Percentiles rank a stretch among this genome's conserved stretches.
These are phyloP conservation scores for Drosophila ironensis DNA, from an alignment of 1,140 invertebrate genomes.

Conservation along the genomic window DNA sequence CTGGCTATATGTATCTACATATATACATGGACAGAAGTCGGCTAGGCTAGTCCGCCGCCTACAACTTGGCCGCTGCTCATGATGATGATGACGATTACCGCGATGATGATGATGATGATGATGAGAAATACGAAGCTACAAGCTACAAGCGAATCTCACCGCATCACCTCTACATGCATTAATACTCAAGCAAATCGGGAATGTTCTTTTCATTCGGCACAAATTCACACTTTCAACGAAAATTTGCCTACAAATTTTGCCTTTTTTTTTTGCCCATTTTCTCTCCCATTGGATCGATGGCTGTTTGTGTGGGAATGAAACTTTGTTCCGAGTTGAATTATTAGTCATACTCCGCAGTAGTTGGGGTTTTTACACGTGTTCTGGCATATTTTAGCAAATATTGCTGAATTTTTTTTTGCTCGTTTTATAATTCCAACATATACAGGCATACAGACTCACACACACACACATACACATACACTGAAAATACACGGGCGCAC, in stretches of 20 bases:
- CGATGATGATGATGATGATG: constrained; percentile 50
- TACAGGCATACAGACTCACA: constrained; percentile 7
- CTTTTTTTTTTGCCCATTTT: constrained; percentile 56
- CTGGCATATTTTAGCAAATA: constrained; percentile 25
- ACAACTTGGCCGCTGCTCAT: constrained; percentile 69
- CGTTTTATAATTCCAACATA: constrained; percentile 47
- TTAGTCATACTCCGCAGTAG: constrained; percentile 19
- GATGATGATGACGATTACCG: constrained; percentile 31
- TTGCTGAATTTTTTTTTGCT: constrained; percentile 17
- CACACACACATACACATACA: constrained; percentile 25
- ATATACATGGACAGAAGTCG: constrained; percentile 48
- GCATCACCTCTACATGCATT: constrained; percentile 50
- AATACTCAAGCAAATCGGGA: constrained; percentile 27
- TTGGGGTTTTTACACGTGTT: constrained; percentile 47
- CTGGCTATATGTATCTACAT: constrained; percentile 30
- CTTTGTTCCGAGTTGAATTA: constrained; percentile 12
- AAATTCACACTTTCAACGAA: constrained; percentile 74
- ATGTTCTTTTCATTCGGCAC: constrained; percentile 49
- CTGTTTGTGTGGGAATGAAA: constrained; percentile 6
- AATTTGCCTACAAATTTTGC: constrained; percentile 78
- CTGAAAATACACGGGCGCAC: constrained; percentile 7
- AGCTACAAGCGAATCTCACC: constrained; percentile 69
- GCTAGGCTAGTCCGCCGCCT: constrained; percentile 69
- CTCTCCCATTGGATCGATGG: constrained; percentile 46
- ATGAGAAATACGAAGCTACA: constrained; percentile 61